Evolutionary conservation across 2,888 invertebrate genomes (phyloP).

Genomic region (Andricus curvator): DNA sequence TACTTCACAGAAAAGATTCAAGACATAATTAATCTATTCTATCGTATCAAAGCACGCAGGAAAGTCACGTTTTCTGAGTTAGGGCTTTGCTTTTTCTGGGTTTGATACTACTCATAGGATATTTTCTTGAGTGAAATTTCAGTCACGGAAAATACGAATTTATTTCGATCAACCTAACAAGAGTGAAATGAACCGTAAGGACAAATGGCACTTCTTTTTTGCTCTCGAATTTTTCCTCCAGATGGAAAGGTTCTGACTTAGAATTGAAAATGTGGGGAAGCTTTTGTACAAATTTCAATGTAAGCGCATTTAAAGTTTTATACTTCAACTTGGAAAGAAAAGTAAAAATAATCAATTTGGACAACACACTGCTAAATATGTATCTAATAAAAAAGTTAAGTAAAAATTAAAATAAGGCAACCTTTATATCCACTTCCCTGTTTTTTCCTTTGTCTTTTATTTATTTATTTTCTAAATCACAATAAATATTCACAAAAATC

Average conservation of each 20-base stretch:
- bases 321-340: not conserved
- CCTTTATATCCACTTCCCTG: too few species aligned
- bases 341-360: too few species aligned
- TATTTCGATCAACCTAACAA: conserved; percentile 29
- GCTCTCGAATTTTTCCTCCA: not conserved
- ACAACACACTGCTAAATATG: too few species aligned
- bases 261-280: not conserved
- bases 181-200: conserved; percentile 17
- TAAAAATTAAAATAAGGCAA: too few species aligned
- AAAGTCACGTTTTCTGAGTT: conserved; percentile 28
- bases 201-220: conserved; percentile 5
- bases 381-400: too few species aligned
- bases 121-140: conserved; percentile 19
- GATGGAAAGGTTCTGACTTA: not conserved
- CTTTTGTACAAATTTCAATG: not conserved
- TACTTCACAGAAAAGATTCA: not conserved
- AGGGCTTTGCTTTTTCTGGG: conserved; percentile 12
- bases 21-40: conserved; percentile 9
- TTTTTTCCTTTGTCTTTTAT: too few species aligned
- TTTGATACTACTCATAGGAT: conserved; percentile 6
- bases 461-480: too few species aligned
- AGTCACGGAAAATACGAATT: conserved; percentile 34
- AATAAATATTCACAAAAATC: too few species aligned
- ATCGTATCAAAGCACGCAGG: conserved; percentile 1
- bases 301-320: not conserved